Evolutionary conservation across 2,888 invertebrate species (phyloP), one percentile per base, ranked within the genome.

Genomic region (Pantelozetes paolii): DNA sequence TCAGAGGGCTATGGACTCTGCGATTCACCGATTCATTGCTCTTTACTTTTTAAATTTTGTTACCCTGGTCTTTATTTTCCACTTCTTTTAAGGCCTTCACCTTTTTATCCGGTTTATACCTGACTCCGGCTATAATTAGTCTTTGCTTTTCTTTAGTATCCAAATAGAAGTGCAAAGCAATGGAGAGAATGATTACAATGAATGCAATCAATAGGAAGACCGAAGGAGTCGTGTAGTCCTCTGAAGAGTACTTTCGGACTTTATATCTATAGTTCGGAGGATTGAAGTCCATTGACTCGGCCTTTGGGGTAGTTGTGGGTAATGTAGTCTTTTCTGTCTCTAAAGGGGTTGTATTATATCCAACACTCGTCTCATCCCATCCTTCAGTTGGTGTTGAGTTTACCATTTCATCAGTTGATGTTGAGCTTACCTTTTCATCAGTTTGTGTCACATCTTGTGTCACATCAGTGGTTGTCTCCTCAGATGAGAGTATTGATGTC

Each of bases 261-360:
- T 57, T 57, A 18, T 57, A 57, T 28, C 18, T 57, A 57, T 57
- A 57, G 28, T 57, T 57, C 28, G 57, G 57, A 23, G 57, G 28
- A 57, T 57, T 18, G 57, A 57, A 57, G 13, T 57, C 20, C 2
- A 20, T n/a, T 20, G n/a, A 3, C 20, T 5, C 20, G n/a, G 50
- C 20, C 18, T 45, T 18, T 8, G 15, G 1, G 6, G 50, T 5
- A 5, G 50, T 50, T 1, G 50, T 15, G 2, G 45, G 13, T 9
- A 13, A 13, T 50, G 50, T 50, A 50, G 20, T 50, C 9, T n/a
- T 20, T 20, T n/a, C 3, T 45, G 45, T 36, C 5, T 5, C 11
- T 36, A 11, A 11, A 8, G 36, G 6, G 11, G 36, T 36, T 8
- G 36, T 36, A 36, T 11, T 36, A 11, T 36, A 8, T 36, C 36